These are phyloP conservation scores for Acanthornis magna DNA, from an alignment of 2,797 vertebrate species.

Conservation along the genomic window DNA sequence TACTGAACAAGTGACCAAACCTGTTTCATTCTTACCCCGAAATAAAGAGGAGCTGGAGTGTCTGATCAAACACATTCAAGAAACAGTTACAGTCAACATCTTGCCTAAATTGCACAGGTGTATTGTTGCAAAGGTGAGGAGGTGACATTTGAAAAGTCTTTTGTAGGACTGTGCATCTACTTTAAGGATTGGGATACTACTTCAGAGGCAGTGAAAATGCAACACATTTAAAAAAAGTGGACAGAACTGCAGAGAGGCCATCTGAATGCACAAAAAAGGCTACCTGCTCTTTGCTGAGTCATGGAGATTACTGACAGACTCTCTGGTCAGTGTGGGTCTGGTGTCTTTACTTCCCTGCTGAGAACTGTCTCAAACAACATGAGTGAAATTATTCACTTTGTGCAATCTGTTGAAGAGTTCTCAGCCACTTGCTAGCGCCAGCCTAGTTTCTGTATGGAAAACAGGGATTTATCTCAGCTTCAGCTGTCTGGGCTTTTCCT, in stretches of 20 bases:
- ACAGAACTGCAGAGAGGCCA: background rate
- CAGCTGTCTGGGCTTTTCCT: background rate
- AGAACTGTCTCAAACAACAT: background rate
- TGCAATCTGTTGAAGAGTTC: background rate
- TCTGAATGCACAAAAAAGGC: background rate
- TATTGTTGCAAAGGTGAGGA: conserved; percentile 88
- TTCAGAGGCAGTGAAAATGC: background rate
- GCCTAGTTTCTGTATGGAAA: background rate
- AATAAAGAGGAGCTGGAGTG: conserved; percentile 83
- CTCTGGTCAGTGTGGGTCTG: background rate
- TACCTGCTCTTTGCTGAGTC: background rate
- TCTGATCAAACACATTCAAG: conserved; percentile 84
- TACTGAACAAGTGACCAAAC: background rate
- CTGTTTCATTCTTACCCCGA: conserved; percentile 80
- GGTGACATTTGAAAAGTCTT: background rate
- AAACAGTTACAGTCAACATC: conserved; percentile 81
- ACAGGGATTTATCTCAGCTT: background rate
- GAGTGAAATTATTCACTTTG: background rate
- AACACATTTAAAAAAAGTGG: background rate
- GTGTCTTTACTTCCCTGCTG: background rate
- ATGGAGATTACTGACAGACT: background rate
- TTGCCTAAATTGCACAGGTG: conserved; percentile 93
- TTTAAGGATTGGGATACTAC: background rate
- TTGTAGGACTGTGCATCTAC: background rate
- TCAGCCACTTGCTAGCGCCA: background rate